These are phyloP conservation scores for Pogonus chalceus DNA, from an alignment of 1,140 invertebrate genomes.

Conservation along the genomic window DNA sequence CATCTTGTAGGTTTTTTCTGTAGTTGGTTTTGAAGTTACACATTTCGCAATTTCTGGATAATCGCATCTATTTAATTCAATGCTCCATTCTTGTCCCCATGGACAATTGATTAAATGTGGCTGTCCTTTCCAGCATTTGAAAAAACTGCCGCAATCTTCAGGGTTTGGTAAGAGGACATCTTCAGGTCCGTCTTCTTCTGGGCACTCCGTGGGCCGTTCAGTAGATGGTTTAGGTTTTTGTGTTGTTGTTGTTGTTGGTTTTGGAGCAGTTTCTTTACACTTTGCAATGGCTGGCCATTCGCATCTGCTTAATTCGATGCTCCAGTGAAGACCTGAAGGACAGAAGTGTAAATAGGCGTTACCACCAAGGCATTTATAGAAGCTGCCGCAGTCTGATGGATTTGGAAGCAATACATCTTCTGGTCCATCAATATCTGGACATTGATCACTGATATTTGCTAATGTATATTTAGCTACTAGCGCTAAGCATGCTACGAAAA, in stretches of 20 bases:
- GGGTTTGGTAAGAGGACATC: slow-evolving; percentile 4
- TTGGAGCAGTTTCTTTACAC: neutral
- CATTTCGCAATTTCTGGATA: slow-evolving; percentile 18
- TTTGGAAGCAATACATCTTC: neutral
- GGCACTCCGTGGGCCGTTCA: too few species aligned
- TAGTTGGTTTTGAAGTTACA: neutral
- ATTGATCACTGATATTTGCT: neutral
- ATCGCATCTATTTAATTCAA: slow-evolving; percentile 21
- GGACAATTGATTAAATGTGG: slow-evolving; percentile 20
- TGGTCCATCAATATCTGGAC: neutral
- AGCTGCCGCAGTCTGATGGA: neutral
- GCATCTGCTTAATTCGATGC: neutral
- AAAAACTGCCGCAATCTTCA: slow-evolving; percentile 28
- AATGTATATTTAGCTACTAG: neutral
- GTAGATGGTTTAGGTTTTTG: too few species aligned
- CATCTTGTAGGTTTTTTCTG: slow-evolving; percentile 11
- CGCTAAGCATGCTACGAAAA: neutral
- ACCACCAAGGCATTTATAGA: neutral
- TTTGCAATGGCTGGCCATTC: neutral
- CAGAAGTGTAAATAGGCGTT: neutral
- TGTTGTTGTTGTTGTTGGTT: neutral
- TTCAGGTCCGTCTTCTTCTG: neutral
- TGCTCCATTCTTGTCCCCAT: slow-evolving; percentile 19
- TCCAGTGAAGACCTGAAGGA: neutral
- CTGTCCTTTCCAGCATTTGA: slow-evolving; percentile 24